phyloP scores from a whole-genome alignment of 64 coral and sea anemone species.

The Anthopleura sola region DNA sequence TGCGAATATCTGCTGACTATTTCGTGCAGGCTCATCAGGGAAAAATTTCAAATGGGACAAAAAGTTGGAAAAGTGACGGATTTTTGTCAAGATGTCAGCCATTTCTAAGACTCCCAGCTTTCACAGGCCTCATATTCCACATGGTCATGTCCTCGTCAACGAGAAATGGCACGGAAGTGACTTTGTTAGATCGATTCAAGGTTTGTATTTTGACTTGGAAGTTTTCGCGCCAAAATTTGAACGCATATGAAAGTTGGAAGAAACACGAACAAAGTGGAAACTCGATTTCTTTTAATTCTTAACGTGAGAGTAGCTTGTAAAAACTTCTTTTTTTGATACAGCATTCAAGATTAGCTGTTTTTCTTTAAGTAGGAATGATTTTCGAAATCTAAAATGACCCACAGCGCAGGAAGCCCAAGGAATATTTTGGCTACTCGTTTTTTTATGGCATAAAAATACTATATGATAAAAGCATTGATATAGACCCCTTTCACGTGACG shows the following conservation, averaged over 20 bases:
- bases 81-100: constrained; percentile 30
- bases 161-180: constrained; percentile 86
- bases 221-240: constrained; percentile 64
- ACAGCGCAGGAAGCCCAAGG: no score
- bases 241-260: neutral
- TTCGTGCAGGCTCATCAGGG: neutral
- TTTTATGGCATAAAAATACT: no score
- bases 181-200: constrained; percentile 76
- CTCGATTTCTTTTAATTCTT: neutral
- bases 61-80: neutral
- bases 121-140: constrained; percentile 67
- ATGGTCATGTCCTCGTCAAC: constrained; percentile 82
- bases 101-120: constrained; percentile 39
- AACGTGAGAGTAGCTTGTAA: neutral
- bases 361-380: no score
- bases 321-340: no score
- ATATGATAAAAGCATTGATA: no score
- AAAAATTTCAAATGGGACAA: neutral
- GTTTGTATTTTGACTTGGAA: constrained; percentile 27
- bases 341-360: no score
- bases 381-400: no score
- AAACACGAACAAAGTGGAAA: no score
- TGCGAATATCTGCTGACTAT: constrained; percentile 21
- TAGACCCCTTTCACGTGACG: no score
- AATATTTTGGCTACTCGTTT: no score